Conservation (phyloP, 2,113 vertebrate species). For the Anthoscopus minutus region DNA sequence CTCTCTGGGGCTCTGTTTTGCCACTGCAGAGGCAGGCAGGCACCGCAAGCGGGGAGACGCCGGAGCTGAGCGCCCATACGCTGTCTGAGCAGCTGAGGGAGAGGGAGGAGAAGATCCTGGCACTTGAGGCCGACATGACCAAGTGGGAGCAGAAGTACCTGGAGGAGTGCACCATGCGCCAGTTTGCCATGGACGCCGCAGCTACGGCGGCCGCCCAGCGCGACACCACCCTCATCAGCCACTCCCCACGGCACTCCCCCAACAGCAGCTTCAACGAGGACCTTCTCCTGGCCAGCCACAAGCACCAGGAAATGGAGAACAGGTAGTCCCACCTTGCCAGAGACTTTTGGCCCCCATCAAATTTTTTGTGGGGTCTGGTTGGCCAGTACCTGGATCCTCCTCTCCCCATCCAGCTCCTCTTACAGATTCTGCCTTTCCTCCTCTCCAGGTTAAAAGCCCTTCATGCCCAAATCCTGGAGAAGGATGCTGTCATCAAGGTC, state of each 20-base stretch:
- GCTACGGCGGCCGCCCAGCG: slow-evolving; percentile 92
- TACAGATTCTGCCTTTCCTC: background rate
- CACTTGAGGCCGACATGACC: slow-evolving; percentile 96
- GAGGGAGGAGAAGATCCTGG: slow-evolving; percentile 89
- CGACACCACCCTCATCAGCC: slow-evolving; percentile 96
- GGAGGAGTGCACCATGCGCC: slow-evolving; percentile 95
- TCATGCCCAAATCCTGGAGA: slow-evolving; percentile 92
- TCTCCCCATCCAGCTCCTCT: background rate
- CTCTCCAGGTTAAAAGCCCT: slow-evolving; percentile 83
- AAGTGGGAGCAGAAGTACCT: slow-evolving; percentile 98
- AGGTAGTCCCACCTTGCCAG: slow-evolving; percentile 65
- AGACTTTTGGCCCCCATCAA: background rate
- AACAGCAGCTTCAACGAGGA: slow-evolving; percentile 92
- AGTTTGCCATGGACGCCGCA: slow-evolving; percentile 96
- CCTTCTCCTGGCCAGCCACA: slow-evolving; percentile 79
- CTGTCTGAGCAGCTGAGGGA: slow-evolving; percentile 88
- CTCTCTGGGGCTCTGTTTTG: background rate
- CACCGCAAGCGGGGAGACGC: background rate
- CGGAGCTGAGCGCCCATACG: slow-evolving; percentile 67
- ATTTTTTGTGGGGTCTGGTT: rapidly evolving
- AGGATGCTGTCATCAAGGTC: slow-evolving; percentile 94
- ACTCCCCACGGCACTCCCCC: slow-evolving; percentile 88
- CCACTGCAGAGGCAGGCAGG: slow-evolving; percentile 76
- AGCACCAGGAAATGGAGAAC: slow-evolving; percentile 95
- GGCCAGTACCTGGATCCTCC: background rate